Conservation (phyloP, 1,140 invertebrate genomes). For the Drosophila nannoptera region DNA sequence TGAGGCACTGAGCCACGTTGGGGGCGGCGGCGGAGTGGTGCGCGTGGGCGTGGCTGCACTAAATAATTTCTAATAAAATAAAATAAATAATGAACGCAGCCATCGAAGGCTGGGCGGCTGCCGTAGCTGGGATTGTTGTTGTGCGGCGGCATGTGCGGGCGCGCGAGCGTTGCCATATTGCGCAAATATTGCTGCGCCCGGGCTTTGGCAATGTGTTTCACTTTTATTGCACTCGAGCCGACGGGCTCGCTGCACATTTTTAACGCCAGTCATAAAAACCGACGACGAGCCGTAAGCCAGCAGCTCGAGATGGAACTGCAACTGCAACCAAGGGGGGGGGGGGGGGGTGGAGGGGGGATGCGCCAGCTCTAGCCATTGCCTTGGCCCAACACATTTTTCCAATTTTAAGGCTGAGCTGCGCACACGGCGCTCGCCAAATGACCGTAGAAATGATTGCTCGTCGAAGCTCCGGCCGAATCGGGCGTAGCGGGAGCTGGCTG, state of each 20-base stretch:
- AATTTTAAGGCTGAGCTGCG: constrained; percentile 76
- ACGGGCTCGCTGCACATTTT: constrained; percentile 71
- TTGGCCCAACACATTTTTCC: constrained; percentile 67
- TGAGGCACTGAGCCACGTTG: constrained; percentile 18
- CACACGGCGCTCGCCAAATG: constrained; percentile 72
- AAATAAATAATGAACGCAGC: constrained; percentile 77
- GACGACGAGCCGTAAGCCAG: constrained; percentile 62
- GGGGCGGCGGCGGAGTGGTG: constrained; percentile 1
- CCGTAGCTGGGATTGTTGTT: background rate
- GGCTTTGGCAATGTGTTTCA: constrained; percentile 77
- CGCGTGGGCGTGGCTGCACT: constrained; percentile 47
- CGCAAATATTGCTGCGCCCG: constrained; percentile 76
- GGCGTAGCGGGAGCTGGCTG: background rate
- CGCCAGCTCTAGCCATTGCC: constrained; percentile 5
- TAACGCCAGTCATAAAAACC: constrained; percentile 73
- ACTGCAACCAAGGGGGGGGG: background rate
- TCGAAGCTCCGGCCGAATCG: constrained; percentile 28
- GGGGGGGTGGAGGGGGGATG: constrained; percentile 4
- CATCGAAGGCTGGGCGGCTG: constrained; percentile 30
- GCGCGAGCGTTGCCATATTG: constrained; percentile 58
- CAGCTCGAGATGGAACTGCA: background rate
- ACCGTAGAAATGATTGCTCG: constrained; percentile 72
- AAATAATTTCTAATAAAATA: constrained; percentile 78
- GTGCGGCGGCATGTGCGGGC: too few relatives aligned
- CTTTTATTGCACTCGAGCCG: constrained; percentile 76